Base-by-base conservation (phyloP, 2,888 invertebrate genomes). In the Agonopterix arenella region DNA sequence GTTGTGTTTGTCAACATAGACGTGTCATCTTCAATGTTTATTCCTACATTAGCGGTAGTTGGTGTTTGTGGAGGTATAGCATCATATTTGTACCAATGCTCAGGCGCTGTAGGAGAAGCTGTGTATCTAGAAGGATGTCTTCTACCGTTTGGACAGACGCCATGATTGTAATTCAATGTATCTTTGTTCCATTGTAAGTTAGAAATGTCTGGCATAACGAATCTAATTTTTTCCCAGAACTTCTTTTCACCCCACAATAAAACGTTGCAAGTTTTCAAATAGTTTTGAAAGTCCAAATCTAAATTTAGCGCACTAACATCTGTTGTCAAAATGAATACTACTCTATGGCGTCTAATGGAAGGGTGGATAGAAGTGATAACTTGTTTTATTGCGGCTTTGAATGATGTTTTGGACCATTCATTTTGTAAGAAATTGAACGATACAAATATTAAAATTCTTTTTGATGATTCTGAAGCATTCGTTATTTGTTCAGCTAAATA, bases 151-250 rank as follows among this genome's bases (percentile, higher is more conserved):
- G 91, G 90, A 68, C 89, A 89, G 38, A 84, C 78, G 61, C 82
- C 83, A 68, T 90, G 90, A 68, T 83, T 88, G 63, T 90, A 90
- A 77, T 90, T 90, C 58, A 90, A 74, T 57, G 80, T 77, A 55
- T 89, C 89, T 63, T 90, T 90, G 70, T 92, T 92, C 89, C 91
- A 92, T 68, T 91, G 90, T 63, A 92, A 88, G 70, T 91, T 92
- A 49, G 90, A 85, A 60, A 90, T 88, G 61, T 97, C 97, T 53
- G 96, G 96, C 92, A 96, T 93, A 49, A 95, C 93, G 83, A 91
- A 92, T 57, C 94, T 91, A 57, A 97, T 90, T 82, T 96, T 96
- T 66, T 96, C 95, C 97, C 97, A 97, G 85, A 97, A 97, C 66
- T 95, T 91, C 66, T 93, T 93, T 80, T 97, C 96, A 57, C 94